Evolutionary conservation across 2,888 invertebrate species (phyloP).

Genomic region (Helicoverpa assulta): DNA sequence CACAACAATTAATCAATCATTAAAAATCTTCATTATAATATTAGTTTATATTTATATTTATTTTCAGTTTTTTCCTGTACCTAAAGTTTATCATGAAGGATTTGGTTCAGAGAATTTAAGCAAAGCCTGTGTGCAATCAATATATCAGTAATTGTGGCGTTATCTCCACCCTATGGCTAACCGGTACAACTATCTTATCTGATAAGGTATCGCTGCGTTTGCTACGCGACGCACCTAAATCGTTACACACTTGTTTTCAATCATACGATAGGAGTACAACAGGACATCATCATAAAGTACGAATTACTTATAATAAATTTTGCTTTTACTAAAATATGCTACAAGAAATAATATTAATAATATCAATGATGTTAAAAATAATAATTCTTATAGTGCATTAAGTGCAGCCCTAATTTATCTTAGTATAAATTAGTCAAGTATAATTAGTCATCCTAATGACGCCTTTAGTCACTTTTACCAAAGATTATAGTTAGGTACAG

Average conservation of each 20-base stretch:
- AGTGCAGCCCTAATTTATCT: too few species aligned
- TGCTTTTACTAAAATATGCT: not conserved
- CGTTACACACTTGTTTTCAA: constrained; percentile 10
- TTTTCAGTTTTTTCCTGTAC: not conserved
- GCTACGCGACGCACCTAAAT: constrained; percentile 47
- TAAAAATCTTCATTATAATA: too few species aligned
- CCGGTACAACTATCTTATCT: constrained; percentile 59
- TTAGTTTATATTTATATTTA: too few species aligned
- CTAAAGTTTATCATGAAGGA: not conserved
- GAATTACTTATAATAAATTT: too few species aligned
- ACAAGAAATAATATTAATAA: too few species aligned
- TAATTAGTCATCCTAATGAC: too few species aligned
- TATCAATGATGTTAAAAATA: too few species aligned
- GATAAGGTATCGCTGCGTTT: constrained; percentile 46
- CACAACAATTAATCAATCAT: too few species aligned
- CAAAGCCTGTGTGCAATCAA: constrained; percentile 43
- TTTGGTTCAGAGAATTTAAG: constrained; percentile 21
- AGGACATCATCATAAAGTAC: not conserved
- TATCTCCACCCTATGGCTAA: constrained; percentile 50
- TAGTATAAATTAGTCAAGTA: too few species aligned
- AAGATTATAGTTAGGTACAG: too few species aligned
- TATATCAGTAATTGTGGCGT: constrained; percentile 51
- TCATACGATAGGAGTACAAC: constrained; percentile 6
- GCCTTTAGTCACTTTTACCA: too few species aligned
- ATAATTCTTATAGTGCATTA: too few species aligned